Conservation (phyloP, 2,888 invertebrate genomes). For the Phoronis australis region DNA sequence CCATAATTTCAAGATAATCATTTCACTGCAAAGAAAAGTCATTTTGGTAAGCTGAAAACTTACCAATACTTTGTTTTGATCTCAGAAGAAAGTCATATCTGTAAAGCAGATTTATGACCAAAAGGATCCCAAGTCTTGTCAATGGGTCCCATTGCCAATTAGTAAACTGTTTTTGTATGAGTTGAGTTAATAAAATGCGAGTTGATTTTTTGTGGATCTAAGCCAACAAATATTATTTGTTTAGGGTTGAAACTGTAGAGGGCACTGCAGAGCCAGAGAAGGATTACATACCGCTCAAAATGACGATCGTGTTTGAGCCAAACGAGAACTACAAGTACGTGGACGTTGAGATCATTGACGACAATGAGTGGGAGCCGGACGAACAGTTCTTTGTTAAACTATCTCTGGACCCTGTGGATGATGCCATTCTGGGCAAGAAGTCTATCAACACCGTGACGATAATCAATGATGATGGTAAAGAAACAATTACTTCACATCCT, state of each 20-base stretch:
- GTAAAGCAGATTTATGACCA: too few relatives aligned
- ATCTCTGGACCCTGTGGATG: constrained; percentile 29
- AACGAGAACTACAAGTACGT: constrained; percentile 56
- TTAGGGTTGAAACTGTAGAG: constrained; percentile 59
- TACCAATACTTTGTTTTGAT: too few relatives aligned
- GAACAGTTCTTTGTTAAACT: constrained; percentile 62
- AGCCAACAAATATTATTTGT: too few relatives aligned
- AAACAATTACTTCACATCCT: background rate
- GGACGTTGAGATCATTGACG: constrained; percentile 57
- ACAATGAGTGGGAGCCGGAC: constrained; percentile 61
- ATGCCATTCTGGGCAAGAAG: constrained; percentile 55
- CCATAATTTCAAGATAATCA: too few relatives aligned
- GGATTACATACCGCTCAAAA: constrained; percentile 58
- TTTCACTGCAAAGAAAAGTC: too few relatives aligned
- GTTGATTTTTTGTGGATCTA: too few relatives aligned
- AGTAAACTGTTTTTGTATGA: too few relatives aligned
- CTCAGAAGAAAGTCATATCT: too few relatives aligned
- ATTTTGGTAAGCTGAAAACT: too few relatives aligned
- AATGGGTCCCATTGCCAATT: too few relatives aligned
- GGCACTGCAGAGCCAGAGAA: constrained; percentile 59
- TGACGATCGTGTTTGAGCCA: constrained; percentile 56
- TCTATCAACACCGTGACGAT: constrained; percentile 61
- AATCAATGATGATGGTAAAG: constrained; percentile 60
- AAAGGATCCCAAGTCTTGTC: too few relatives aligned
- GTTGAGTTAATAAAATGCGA: too few relatives aligned